Evolutionary conservation across 2,888 invertebrate genomes (phyloP).

Genomic region (Microctonus aethiopoides): DNA sequence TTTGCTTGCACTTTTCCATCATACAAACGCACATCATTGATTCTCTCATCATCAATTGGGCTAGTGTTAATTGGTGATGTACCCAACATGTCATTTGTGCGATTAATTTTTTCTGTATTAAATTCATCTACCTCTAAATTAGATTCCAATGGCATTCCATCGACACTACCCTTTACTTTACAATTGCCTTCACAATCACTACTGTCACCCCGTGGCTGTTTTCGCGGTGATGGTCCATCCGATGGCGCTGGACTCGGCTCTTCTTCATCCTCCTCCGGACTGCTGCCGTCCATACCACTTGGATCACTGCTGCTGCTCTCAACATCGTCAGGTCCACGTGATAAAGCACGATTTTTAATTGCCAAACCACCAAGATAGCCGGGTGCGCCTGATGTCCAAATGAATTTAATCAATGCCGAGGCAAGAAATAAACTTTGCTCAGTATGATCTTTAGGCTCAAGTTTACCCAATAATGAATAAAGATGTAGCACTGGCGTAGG

Average conservation of each 20-base stretch:
- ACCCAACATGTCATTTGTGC: conserved; percentile 33
- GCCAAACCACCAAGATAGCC: conserved; percentile 58
- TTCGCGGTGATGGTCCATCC: conserved; percentile 73
- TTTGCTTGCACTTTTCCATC: conserved; percentile 29
- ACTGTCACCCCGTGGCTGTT: conserved; percentile 69
- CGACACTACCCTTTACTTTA: conserved; percentile 70
- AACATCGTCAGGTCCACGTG: conserved; percentile 56
- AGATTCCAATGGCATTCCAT: conserved; percentile 62
- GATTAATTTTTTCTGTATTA: conserved; percentile 43
- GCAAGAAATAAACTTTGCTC: conserved; percentile 92
- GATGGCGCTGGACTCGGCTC: conserved; percentile 63
- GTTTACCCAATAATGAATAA: conserved; percentile 84
- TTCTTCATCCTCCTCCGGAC: conserved; percentile 63
- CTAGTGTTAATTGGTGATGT: conserved; percentile 35
- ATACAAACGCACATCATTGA: conserved; percentile 29
- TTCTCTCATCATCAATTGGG: conserved; percentile 38
- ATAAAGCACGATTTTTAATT: conserved; percentile 57
- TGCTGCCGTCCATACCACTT: conserved; percentile 61
- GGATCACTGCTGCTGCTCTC: conserved; percentile 64
- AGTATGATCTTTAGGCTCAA: conserved; percentile 92
- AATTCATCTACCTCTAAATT: conserved; percentile 67
- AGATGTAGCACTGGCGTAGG: conserved; percentile 89
- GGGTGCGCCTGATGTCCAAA: conserved; percentile 83
- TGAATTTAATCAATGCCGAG: conserved; percentile 88
- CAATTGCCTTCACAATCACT: conserved; percentile 65